Percentiles rank a stretch among this genome's conserved stretches.
Evolutionary conservation across 2,888 invertebrate genomes (phyloP).

Genomic region (Eupithecia insigniata): DNA sequence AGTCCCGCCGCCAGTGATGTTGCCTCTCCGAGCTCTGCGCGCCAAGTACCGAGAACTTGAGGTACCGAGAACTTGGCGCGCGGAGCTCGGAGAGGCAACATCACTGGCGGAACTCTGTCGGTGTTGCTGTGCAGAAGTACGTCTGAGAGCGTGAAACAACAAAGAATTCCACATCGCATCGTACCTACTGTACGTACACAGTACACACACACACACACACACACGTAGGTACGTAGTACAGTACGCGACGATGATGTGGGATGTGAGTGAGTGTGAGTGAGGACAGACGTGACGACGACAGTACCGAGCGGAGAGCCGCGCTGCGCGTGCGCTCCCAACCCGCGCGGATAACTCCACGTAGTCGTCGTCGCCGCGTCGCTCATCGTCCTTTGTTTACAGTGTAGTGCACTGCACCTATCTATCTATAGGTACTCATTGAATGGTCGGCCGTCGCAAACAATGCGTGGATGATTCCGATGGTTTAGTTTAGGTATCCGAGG

Average conservation of each 20-base stretch:
- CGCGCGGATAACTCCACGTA: slow-evolving; percentile 5
- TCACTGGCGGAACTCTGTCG: too few species aligned
- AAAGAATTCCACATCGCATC: slow-evolving; percentile 2
- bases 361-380: not conserved
- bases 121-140: too few species aligned
- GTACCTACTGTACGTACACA: not conserved
- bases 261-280: too few species aligned
- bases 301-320: slow-evolving; percentile 34
- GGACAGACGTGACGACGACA: too few species aligned
- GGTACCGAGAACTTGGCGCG: too few species aligned
- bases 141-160: slow-evolving; percentile 6
- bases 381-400: slow-evolving; percentile 50
- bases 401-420: not conserved
- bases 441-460: not conserved
- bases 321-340: slow-evolving; percentile 44
- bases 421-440: not conserved
- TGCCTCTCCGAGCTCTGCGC: too few species aligned
- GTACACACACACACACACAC: not conserved
- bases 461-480: not conserved
- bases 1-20: too few species aligned
- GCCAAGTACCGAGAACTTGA: too few species aligned
- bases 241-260: too few species aligned
- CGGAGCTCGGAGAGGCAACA: too few species aligned
- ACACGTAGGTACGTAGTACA: too few species aligned
- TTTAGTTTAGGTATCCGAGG: slow-evolving; percentile 7